Base-by-base conservation (phyloP, 2,113 vertebrate genomes). In the Ameiurus melas region DNA sequence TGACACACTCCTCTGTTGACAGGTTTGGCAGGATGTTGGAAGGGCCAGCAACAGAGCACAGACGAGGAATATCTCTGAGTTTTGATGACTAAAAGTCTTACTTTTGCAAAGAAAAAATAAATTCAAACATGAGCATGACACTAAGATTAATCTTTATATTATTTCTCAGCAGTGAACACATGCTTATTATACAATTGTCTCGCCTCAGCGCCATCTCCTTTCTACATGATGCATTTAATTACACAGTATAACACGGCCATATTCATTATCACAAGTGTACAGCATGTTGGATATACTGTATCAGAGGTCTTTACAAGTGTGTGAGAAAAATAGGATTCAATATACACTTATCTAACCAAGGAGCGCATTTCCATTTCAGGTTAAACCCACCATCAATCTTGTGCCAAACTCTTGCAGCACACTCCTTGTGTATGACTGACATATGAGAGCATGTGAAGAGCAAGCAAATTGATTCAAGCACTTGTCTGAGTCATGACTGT, bases 1-100 rank as follows among this genome's bases (percentile, higher is more conserved):
- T 89, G 88, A 93, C 92, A 92, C 94, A 87, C 89, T 90, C 89
- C 85, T 85, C 85, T 80, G 90, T 89, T 94, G 93, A 93, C 92
- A 93, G 92, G 90, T 92, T 92, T 91, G 89, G 89, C 89, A 92
- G 33, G 89, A 83, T 86, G 89, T 27, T 88, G 89, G 71, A 91
- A 80, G 90, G 89, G 90, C 84, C 68, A 70, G 82, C 83, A 90
- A 81, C 86, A 85, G 86, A 86, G 84, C 89, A 70, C 85, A 89
- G 89, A 91, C 87, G 84, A 51, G 58, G 51, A 88, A 85, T 77
- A 85, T 87, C 77, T 79, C 85, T 89, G 86, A 91, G 89, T 88
- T 84, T 33, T 84, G 84, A 92, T 90, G 47, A 91, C 87, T 88
- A 7, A 30, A 79, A 83, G 17, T 10, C 86, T 51, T 78, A 70